Conservation (phyloP, 2,888 invertebrate species). For the Cataglyphis altisquamis region DNA sequence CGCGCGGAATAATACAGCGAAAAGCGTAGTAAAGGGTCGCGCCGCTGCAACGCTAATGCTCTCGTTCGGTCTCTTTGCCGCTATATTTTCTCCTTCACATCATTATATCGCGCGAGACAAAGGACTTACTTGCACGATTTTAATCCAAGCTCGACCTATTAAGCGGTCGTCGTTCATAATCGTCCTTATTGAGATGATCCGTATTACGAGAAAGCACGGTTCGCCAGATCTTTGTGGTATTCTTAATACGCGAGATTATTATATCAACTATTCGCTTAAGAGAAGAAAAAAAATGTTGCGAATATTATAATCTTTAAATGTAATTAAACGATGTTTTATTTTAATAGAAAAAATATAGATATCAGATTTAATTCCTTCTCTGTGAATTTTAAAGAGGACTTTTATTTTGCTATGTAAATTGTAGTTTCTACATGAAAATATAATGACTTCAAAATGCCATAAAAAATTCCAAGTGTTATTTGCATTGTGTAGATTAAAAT, state of each 20-base stretch:
- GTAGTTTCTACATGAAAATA: conserved; percentile 1
- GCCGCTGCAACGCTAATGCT: conserved; percentile 8
- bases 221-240: neutral
- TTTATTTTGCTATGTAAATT: conserved; percentile 16
- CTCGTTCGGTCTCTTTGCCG: conserved; percentile 7
- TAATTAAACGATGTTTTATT: neutral
- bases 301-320: neutral
- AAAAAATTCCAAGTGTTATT: conserved; percentile 5
- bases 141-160: conserved; percentile 37
- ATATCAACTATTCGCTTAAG: neutral
- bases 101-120: conserved; percentile 62
- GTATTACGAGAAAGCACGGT: conserved; percentile 19
- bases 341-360: neutral
- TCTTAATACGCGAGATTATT: conserved; percentile 10
- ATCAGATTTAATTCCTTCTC: neutral
- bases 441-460: conserved; percentile 13
- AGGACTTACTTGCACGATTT: conserved; percentile 44
- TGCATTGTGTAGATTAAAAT: conserved; percentile 22
- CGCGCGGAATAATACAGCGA: conserved; percentile 58
- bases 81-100: conserved; percentile 57
- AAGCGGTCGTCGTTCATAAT: conserved; percentile 39
- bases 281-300: neutral
- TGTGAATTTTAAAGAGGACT: conserved; percentile 3
- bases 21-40: conserved; percentile 21
- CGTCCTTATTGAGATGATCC: conserved; percentile 7